Evolutionary conservation across 2,888 invertebrate species (phyloP).

Genomic region (Malacosoma neustria): DNA sequence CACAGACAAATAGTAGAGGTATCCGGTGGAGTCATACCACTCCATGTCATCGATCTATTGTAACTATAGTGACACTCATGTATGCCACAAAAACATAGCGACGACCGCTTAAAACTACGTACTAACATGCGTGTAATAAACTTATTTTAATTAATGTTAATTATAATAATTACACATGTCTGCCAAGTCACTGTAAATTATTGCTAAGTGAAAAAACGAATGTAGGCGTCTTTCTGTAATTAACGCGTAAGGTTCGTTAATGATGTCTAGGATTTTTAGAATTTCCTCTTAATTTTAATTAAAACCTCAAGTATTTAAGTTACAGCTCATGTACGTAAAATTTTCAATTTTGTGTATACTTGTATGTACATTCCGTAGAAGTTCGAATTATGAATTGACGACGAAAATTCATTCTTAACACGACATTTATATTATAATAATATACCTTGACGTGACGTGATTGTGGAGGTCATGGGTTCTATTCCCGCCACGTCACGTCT

Average conservation of each 20-base stretch:
- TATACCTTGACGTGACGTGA: too few relatives aligned
- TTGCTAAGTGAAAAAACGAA: neutral
- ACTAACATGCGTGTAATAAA: too few relatives aligned
- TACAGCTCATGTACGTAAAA: too few relatives aligned
- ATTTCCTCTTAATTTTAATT: neutral
- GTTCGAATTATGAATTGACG: too few relatives aligned
- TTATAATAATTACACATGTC: conserved; percentile 2
- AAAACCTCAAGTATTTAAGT: neutral
- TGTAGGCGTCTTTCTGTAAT: neutral
- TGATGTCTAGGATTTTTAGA: neutral
- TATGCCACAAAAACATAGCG: conserved; percentile 36
- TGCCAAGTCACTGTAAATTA: neutral
- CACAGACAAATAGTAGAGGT: conserved; percentile 32
- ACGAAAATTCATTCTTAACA: too few relatives aligned
- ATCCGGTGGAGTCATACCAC: conserved; percentile 29
- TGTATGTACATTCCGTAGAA: too few relatives aligned
- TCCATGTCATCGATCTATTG: conserved; percentile 43
- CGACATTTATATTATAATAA: too few relatives aligned
- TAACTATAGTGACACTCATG: conserved; percentile 55
- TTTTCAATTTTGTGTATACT: too few relatives aligned
- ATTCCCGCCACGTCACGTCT: too few relatives aligned
- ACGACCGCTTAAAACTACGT: neutral
- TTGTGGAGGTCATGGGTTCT: too few relatives aligned
- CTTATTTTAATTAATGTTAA: too few relatives aligned
- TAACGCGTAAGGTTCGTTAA: neutral